phyloP scores from a whole-genome alignment of 2,888 invertebrate species.

The Lathronympha strigana region DNA sequence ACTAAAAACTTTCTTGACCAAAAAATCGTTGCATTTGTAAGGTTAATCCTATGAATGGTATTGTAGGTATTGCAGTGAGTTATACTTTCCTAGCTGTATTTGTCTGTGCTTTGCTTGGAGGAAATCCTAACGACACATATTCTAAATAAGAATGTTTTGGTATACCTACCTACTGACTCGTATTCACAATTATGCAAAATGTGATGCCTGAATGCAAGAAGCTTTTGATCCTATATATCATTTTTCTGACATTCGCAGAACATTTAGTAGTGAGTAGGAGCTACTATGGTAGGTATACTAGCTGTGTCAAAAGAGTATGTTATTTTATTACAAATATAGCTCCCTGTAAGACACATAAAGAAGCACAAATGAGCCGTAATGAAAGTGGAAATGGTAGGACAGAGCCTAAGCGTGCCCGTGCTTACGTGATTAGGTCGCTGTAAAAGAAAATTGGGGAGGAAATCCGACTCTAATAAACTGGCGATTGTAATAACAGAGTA shows the following conservation, averaged over 20 bases:
- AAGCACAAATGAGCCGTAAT: slow-evolving; percentile 29
- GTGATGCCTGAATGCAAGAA: too few species aligned
- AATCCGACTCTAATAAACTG: slow-evolving; percentile 41
- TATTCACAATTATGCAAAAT: too few species aligned
- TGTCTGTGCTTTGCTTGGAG: too few species aligned
- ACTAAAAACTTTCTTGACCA: slow-evolving; percentile 53
- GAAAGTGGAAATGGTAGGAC: slow-evolving; percentile 27
- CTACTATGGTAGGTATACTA: too few species aligned
- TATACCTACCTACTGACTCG: too few species aligned
- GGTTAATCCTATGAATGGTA: slow-evolving; percentile 20
- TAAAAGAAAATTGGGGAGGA: slow-evolving; percentile 42
- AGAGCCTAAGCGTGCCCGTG: slow-evolving; percentile 23
- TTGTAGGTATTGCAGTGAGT: background rate
- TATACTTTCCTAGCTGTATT: too few species aligned
- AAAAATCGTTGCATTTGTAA: slow-evolving; percentile 40
- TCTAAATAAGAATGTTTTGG: too few species aligned
- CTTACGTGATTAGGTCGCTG: slow-evolving; percentile 41
- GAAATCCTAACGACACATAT: too few species aligned
- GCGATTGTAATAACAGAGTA: slow-evolving; percentile 40
- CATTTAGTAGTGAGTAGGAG: too few species aligned
- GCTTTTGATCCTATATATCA: too few species aligned
- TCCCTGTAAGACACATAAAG: slow-evolving; percentile 14
- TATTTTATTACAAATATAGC: background rate
- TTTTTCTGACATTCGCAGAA: too few species aligned
- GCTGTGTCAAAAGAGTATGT: background rate